phyloP scores from a whole-genome alignment of 2,888 invertebrate species.

The Drosophila nigricruria region DNA sequence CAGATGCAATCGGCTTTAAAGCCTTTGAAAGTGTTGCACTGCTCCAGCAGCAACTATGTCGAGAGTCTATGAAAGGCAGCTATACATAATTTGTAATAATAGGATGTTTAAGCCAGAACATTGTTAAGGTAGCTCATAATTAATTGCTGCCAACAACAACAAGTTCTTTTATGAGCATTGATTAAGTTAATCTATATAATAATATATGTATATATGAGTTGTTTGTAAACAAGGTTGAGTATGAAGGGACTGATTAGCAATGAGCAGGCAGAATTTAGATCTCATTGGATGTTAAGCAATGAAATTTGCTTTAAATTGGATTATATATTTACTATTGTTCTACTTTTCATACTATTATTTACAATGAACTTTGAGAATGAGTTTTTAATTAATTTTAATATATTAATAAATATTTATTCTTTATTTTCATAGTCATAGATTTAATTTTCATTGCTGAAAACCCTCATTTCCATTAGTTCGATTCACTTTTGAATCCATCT shows the following conservation, averaged over 20 bases:
- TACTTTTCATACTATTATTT: too few species aligned
- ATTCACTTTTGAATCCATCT: too few species aligned
- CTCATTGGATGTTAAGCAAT: not conserved
- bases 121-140: not conserved
- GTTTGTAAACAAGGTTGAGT: not conserved
- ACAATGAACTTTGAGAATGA: too few species aligned
- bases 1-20: conserved; percentile 27
- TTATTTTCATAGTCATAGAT: too few species aligned
- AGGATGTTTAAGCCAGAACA: not conserved
- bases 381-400: too few species aligned
- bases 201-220: not conserved
- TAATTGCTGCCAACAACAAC: not conserved
- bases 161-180: not conserved
- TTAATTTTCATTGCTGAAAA: too few species aligned
- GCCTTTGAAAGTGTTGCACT: not conserved
- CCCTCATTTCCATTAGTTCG: too few species aligned
- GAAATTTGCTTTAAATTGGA: not conserved
- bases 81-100: not conserved
- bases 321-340: too few species aligned
- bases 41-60: not conserved
- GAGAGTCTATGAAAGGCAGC: not conserved
- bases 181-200: not conserved
- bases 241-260: not conserved
- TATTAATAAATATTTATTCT: too few species aligned
- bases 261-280: not conserved